Percentiles rank a stretch among this genome's conserved stretches.
These are phyloP conservation scores for Zeuzera pyrina DNA, from an alignment of 2,888 invertebrate genomes.

Conservation along the genomic window DNA sequence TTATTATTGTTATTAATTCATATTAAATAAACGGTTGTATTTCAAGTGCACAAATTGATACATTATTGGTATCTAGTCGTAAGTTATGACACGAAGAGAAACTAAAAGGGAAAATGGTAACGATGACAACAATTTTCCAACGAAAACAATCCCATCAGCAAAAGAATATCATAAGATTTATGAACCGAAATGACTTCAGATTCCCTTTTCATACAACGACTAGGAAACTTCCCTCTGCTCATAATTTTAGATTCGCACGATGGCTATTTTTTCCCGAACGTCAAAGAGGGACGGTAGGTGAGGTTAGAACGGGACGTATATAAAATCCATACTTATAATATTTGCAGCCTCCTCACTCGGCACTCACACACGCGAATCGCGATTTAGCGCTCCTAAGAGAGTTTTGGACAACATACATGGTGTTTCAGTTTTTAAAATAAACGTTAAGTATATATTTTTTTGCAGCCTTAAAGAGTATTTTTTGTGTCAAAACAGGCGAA, in stretches of 20 bases:
- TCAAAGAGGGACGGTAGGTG: conserved; percentile 33
- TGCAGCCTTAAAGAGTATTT: no score
- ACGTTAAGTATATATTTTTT: no score
- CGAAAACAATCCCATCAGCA: conserved; percentile 38
- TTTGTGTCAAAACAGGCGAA: no score
- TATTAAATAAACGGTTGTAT: no score
- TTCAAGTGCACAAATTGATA: no score
- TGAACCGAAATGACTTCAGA: conserved; percentile 48
- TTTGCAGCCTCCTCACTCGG: conserved; percentile 65
- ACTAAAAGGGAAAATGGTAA: conserved; percentile 16
- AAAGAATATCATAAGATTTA: conserved; percentile 52
- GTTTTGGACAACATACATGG: conserved; percentile 48
- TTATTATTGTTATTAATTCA: no score
- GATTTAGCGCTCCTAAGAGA: conserved; percentile 65
- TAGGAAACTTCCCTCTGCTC: conserved; percentile 38
- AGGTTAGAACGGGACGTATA: conserved; percentile 42
- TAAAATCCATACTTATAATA: conserved; percentile 74
- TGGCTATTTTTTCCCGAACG: conserved; percentile 57
- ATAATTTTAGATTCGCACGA: conserved; percentile 64
- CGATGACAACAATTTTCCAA: conserved; percentile 30
- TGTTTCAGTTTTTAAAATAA: conserved; percentile 18
- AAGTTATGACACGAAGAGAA: conserved; percentile 4
- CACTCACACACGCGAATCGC: conserved; percentile 48
- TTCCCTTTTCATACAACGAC: conserved; percentile 56
- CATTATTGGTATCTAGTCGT: no score